Base-by-base conservation (phyloP, 2,888 invertebrate genomes). In the Volucella zonaria region DNA sequence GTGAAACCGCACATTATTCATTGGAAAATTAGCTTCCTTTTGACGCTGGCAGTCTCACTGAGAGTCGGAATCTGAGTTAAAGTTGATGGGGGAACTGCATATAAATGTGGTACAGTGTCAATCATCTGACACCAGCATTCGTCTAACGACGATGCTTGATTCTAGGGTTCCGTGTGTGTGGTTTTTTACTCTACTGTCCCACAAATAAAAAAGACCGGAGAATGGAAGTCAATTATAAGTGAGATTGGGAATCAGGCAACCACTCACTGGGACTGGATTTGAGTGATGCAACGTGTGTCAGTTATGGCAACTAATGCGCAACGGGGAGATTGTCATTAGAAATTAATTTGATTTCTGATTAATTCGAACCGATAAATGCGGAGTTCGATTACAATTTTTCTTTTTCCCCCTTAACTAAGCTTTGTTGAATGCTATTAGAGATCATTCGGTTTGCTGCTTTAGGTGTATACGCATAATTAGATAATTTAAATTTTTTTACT, bases 101-200 rank as follows among this genome's bases (percentile, higher is more conserved):
- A 51, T 45, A 42, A 62, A 64, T 79, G 64, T 78, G 74, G 56
- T 82, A 68, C 47, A 73, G 67, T 73, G 78, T 68, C 78, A 82
- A 82, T 82, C 82, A 79, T 83, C 75, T 71, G 71, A 83, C 80
- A 80, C 83, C 83, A 71, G 59, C 70, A 66, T 73, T 61, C 43
- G 56, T 71, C 81, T 58, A 10, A 11, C 12, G 52, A 45, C 40
- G 43, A 61, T n/a, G 45, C 45, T 45, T 59, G 47, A 70, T 70
- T 51, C 49, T 59, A 59, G 43, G 47, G 56, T 74, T 54, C 77
- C 58, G 58, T 79, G 64, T 79, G 74, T 75, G 73, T 64, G 45
- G 51, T 70, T 51, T 45, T 8, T 45, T n/a, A 58, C 15, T 43
- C 23, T 38, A 40, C 40, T 58, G 59, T 52, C 10, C 40, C 42